Evolutionary conservation across 1,140 invertebrate genomes (phyloP).

Genomic region (Zaprionus ornatus): DNA sequence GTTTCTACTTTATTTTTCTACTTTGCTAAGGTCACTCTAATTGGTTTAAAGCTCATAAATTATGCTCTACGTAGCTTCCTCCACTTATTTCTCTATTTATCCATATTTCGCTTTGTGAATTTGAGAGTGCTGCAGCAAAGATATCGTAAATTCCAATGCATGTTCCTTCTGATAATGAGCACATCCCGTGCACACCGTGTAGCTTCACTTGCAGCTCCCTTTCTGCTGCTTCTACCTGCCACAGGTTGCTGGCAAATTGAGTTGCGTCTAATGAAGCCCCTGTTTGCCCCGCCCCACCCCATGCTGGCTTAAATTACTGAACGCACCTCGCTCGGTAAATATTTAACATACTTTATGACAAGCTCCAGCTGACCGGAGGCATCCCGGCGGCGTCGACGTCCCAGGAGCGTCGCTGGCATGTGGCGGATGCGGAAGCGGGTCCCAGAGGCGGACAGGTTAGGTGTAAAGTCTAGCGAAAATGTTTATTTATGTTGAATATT

Average conservation of each 20-base stretch:
- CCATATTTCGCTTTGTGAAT: neutral
- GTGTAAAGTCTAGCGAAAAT: constrained; percentile 69
- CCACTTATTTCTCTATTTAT: neutral
- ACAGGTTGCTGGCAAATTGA: constrained; percentile 49
- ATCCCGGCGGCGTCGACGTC: constrained; percentile 32
- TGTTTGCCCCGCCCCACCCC: neutral
- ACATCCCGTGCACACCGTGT: constrained; percentile 3
- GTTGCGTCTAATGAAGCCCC: constrained; percentile 69
- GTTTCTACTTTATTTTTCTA: too few species aligned
- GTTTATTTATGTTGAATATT: constrained; percentile 67
- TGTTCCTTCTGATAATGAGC: neutral
- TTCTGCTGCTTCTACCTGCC: neutral
- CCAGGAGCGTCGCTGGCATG: constrained; percentile 11
- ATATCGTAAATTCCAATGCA: neutral
- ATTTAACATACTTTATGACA: constrained; percentile 78
- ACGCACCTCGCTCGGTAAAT: constrained; percentile 67
- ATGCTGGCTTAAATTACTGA: constrained; percentile 42
- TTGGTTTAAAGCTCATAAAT: neutral
- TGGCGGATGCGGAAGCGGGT: neutral
- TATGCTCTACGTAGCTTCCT: neutral
- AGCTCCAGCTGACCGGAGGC: constrained; percentile 60
- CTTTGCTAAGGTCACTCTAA: neutral
- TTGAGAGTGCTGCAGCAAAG: neutral
- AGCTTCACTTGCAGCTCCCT: neutral
- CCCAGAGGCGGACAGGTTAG: constrained; percentile 41